Evolutionary conservation across 2,888 invertebrate genomes (phyloP).

Genomic region (Campoplex nolae): DNA sequence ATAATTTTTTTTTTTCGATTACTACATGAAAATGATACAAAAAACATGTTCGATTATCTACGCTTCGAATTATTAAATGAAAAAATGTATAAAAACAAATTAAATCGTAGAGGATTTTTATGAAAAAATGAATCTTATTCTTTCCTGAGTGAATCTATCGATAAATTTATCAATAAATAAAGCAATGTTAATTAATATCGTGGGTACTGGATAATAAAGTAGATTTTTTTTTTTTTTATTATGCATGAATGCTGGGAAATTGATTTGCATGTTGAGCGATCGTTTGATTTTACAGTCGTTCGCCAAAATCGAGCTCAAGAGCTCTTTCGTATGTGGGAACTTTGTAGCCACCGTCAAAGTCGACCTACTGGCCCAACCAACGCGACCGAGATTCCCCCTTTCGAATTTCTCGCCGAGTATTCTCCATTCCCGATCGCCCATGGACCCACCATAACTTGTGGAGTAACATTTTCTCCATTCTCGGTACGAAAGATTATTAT

Average conservation of each 20-base stretch:
- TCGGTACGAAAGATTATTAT: slow-evolving; percentile 16
- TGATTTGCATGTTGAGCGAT: neutral
- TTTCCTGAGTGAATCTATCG: neutral
- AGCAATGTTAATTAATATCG: neutral
- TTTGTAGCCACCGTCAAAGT: slow-evolving; percentile 44
- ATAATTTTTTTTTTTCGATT: neutral
- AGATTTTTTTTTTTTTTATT: neutral
- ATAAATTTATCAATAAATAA: neutral
- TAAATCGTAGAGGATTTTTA: neutral
- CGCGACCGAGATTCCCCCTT: slow-evolving; percentile 65
- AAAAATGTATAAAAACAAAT: neutral
- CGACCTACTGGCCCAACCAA: slow-evolving; percentile 67
- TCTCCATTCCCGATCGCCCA: slow-evolving; percentile 18
- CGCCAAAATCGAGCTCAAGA: slow-evolving; percentile 30
- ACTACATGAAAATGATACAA: neutral
- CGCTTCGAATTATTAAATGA: neutral
- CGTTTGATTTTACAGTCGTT: slow-evolving; percentile 15
- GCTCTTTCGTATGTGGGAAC: slow-evolving; percentile 1
- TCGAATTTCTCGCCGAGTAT: slow-evolving; percentile 62
- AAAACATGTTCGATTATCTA: neutral
- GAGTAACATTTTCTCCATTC: slow-evolving; percentile 16
- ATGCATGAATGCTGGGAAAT: neutral
- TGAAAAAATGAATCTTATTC: neutral
- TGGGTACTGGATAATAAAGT: neutral
- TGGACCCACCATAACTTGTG: slow-evolving; percentile 11